Evolutionary conservation across 2,888 invertebrate species (phyloP).

Genomic region (Teinopalpus imperialis): DNA sequence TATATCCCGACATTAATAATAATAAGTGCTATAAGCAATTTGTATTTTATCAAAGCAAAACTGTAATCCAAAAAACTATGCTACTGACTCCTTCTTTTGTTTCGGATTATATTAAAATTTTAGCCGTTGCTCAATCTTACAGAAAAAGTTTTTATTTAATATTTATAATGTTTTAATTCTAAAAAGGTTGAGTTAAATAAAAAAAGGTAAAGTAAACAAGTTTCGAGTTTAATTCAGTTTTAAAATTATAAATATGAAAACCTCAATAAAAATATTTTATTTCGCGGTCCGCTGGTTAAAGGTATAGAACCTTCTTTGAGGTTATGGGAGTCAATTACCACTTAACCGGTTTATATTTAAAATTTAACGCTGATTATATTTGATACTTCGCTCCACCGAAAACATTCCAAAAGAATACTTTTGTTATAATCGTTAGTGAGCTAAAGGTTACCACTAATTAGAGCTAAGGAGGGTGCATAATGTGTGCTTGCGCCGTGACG

Average conservation of each 20-base stretch:
- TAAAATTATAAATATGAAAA: slow-evolving; percentile 18
- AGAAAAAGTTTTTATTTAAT: too few relatives aligned
- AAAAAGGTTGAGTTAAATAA: too few relatives aligned
- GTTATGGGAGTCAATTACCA: slow-evolving; percentile 17
- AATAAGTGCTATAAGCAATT: too few relatives aligned
- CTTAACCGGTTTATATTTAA: slow-evolving; percentile 17
- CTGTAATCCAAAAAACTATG: too few relatives aligned
- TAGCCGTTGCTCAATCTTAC: too few relatives aligned
- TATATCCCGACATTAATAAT: too few relatives aligned
- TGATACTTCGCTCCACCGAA: slow-evolving; percentile 2
- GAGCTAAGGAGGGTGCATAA: slow-evolving; percentile 38
- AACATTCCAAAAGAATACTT: slow-evolving; percentile 14
- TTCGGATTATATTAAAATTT: too few relatives aligned
- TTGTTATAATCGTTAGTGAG: slow-evolving; percentile 31
- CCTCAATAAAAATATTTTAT: slow-evolving; percentile 20
- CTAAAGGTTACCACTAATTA: slow-evolving; percentile 36
- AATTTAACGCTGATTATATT: slow-evolving; percentile 16
- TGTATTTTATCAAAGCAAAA: too few relatives aligned
- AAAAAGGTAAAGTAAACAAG: too few relatives aligned
- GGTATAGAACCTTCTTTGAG: slow-evolving; percentile 16
- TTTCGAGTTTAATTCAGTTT: slow-evolving; percentile 15
- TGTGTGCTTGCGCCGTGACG: slow-evolving; percentile 34
- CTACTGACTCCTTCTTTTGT: too few relatives aligned
- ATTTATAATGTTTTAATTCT: too few relatives aligned
- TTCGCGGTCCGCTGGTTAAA: slow-evolving; percentile 18